A percentile compares a stretch with the other conserved stretches of the same genome.
phyloP scores from a whole-genome alignment of 2,113 vertebrate genomes.

The Oreochromis tanganicae region DNA sequence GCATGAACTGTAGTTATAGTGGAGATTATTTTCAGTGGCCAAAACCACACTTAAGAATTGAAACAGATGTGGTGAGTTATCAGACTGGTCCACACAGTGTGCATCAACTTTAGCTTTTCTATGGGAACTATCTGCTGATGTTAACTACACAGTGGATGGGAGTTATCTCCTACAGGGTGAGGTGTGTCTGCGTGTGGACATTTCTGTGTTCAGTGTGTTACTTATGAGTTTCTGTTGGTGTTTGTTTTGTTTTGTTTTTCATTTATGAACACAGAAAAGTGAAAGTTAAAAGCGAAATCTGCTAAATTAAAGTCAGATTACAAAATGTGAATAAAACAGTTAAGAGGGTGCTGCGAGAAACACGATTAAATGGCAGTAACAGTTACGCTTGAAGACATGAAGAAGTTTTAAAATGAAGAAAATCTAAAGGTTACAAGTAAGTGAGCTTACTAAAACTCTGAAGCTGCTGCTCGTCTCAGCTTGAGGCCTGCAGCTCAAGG shows the following conservation, averaged over 20 bases:
- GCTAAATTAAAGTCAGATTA: not conserved
- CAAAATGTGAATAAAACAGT: not conserved
- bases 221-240: not conserved
- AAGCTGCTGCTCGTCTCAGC: not conserved
- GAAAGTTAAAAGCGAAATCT: not conserved
- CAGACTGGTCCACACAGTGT: not conserved
- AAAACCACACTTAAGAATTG: not conserved
- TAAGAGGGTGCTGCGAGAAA: not conserved
- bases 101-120: not conserved
- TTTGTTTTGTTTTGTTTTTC: not conserved
- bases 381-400: not conserved
- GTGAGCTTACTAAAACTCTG: not conserved
- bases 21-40: not conserved
- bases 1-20: not conserved
- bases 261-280: not conserved
- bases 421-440: not conserved
- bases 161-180: not conserved
- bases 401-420: not conserved
- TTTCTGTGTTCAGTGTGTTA: not conserved
- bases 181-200: not conserved
- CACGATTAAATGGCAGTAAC: not conserved
- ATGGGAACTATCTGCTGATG: not conserved
- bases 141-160: not conserved
- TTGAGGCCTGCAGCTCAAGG: not conserved
- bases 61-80: not conserved